Conservation (phyloP, 2,113 vertebrate genomes). For the Bufo gargarizans region DNA sequence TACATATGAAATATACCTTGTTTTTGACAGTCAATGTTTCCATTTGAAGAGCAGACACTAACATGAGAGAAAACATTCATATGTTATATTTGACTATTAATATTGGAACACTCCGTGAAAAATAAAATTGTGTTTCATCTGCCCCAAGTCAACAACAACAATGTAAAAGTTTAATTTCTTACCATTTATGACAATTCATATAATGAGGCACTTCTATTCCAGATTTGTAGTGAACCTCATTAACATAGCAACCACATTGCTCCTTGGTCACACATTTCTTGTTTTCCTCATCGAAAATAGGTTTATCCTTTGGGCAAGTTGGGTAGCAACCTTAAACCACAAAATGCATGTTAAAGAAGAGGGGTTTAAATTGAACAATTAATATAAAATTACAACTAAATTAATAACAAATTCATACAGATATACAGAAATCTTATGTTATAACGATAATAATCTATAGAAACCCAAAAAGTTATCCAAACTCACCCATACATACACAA, state of each 20-base stretch:
- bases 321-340: conserved; percentile 86
- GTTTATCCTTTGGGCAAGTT: conserved; percentile 78
- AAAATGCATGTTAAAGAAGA: neutral
- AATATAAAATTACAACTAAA: too few relatives aligned
- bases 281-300: conserved; percentile 82
- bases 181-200: conserved; percentile 72
- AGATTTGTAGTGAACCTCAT: conserved; percentile 8
- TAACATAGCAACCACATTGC: conserved; percentile 73
- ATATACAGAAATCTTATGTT: too few relatives aligned
- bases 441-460: too few relatives aligned
- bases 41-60: conserved; percentile 5
- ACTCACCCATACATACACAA: too few relatives aligned
- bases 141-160: too few relatives aligned
- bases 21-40: neutral
- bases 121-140: neutral
- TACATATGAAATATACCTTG: neutral
- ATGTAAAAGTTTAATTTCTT: conserved; percentile 35
- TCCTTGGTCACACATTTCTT: conserved; percentile 75
- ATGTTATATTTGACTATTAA: neutral
- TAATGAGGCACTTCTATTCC: conserved; percentile 40
- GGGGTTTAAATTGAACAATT: too few relatives aligned
- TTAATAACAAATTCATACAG: too few relatives aligned
- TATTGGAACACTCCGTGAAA: neutral
- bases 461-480: too few relatives aligned
- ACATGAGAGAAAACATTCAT: neutral